Percentiles rank a stretch among this genome's conserved stretches.
Conservation (phyloP, 2,113 vertebrate species). For the Ariopsis seemanni region DNA sequence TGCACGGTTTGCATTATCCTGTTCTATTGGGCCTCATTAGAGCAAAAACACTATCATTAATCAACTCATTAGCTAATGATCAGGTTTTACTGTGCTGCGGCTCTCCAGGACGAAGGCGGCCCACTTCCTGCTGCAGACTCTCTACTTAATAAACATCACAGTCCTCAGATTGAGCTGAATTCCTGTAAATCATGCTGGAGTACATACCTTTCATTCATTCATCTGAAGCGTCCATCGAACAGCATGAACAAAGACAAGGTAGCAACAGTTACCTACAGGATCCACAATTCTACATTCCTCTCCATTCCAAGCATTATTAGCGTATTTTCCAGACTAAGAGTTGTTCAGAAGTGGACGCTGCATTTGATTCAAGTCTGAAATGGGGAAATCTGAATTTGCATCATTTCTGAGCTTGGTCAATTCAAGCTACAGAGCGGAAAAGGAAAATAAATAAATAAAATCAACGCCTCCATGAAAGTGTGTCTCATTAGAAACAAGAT, state of each 20-base stretch:
- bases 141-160: background rate
- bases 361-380: background rate
- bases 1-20: conserved; percentile 2
- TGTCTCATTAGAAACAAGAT: background rate
- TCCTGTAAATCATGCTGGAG: conserved; percentile 9
- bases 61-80: conserved; percentile 30
- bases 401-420: background rate
- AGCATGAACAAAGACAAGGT: conserved; percentile 49
- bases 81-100: background rate
- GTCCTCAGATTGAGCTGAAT: background rate
- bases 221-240: conserved; percentile 27
- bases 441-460: no score
- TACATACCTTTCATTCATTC: conserved; percentile 39
- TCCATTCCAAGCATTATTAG: background rate
- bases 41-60: conserved; percentile 28
- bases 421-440: no score
- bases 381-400: background rate
- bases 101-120: background rate
- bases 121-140: conserved; percentile 28
- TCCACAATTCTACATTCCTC: background rate
- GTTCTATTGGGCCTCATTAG: background rate
- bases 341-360: background rate
- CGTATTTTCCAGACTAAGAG: background rate
- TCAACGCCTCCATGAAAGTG: background rate
- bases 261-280: conserved; percentile 6